Evolutionary conservation across 2,888 invertebrate species (phyloP).

Genomic region (Erebia palarica): DNA sequence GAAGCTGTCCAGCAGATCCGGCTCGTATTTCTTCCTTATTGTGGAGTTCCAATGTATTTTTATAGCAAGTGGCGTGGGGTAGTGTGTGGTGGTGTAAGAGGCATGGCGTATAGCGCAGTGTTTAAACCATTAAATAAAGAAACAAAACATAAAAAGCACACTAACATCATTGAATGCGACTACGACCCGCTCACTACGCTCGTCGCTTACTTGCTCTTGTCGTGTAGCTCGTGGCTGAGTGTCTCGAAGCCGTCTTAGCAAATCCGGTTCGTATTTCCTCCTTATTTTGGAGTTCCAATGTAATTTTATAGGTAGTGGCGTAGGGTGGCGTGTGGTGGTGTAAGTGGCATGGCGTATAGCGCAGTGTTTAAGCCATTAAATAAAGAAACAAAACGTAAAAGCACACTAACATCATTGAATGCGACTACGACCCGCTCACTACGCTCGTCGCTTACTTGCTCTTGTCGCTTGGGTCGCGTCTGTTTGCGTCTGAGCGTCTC

Average conservation of each 20-base stretch:
- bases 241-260: conserved; percentile 69
- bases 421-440: conserved; percentile 53
- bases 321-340: too few species aligned
- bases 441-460: conserved; percentile 35
- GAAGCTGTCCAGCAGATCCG: conserved; percentile 78
- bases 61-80: conserved; percentile 84
- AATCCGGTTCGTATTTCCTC: conserved; percentile 90
- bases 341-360: too few species aligned
- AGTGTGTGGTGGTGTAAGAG: too few species aligned
- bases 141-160: conserved; percentile 48
- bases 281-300: conserved; percentile 99
- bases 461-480: conserved; percentile 50
- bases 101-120: too few species aligned
- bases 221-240: conserved; percentile 55
- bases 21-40: conserved; percentile 94
- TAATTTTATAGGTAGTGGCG: conserved; percentile 92
- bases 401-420: conserved; percentile 67
- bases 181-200: conserved; percentile 46
- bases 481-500: conserved; percentile 57
- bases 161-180: conserved; percentile 69
- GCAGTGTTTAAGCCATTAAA: neutral
- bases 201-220: conserved; percentile 38
- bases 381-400: conserved; percentile 43
- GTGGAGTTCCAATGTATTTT: conserved; percentile 99
- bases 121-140: neutral